Evolutionary conservation across 2,113 vertebrate species (phyloP).

Genomic region (Nycticryphes semicollaris): DNA sequence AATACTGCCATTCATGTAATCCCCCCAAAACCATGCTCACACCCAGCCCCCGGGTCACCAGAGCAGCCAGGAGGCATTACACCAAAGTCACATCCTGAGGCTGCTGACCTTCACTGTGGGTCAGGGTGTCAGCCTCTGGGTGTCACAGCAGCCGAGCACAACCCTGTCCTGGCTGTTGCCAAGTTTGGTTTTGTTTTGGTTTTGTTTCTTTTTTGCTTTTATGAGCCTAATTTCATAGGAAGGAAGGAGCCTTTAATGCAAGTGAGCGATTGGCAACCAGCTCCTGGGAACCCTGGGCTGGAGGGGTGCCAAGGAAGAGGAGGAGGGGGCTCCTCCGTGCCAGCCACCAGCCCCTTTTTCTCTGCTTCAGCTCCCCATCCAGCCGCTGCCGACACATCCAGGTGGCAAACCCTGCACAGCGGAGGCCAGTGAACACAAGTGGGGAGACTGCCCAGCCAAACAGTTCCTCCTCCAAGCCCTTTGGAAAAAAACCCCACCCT

Average conservation of each 20-base stretch:
- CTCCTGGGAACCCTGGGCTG: neutral
- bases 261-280: neutral
- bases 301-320: neutral
- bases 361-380: neutral
- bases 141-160: accelerated
- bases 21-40: neutral
- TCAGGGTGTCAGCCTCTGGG: neutral
- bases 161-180: neutral
- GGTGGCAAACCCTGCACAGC: neutral
- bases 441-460: neutral
- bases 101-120: neutral
- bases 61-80: neutral
- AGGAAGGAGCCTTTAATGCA: neutral
- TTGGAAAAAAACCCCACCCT: neutral
- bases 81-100: neutral
- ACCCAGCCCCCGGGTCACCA: accelerated
- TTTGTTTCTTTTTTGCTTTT: neutral
- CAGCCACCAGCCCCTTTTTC: neutral
- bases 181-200: neutral
- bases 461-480: neutral
- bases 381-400: neutral
- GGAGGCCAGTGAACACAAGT: neutral
- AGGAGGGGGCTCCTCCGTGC: neutral
- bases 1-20: neutral
- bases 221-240: neutral